Conservation (phyloP, 2,113 vertebrate species). For the Menidia beryllina region DNA sequence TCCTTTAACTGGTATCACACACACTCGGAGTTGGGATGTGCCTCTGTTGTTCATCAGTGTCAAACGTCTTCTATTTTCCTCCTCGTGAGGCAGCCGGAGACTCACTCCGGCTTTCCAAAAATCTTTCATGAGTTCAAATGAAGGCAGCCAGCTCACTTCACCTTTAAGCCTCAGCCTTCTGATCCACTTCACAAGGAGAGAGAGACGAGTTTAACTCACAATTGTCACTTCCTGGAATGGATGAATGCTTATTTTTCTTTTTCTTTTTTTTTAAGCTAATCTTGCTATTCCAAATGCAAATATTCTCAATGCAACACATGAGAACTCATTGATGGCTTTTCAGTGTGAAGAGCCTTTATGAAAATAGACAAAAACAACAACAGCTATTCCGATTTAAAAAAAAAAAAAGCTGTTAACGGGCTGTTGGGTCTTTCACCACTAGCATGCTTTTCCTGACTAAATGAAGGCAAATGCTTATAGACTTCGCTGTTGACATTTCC, state of each 20-base stretch:
- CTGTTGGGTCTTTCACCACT: slow-evolving; percentile 3
- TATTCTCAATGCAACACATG: slow-evolving; percentile 40
- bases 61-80: not conserved
- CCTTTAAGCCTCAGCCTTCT: slow-evolving; percentile 10
- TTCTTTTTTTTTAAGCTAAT: slow-evolving; percentile 53
- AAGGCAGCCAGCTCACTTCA: slow-evolving; percentile 13
- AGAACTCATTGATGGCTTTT: slow-evolving; percentile 52
- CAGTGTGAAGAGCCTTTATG: slow-evolving; percentile 12
- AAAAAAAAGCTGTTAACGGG: slow-evolving; percentile 29
- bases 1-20: slow-evolving; percentile 13
- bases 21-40: not conserved
- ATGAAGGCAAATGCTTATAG: not conserved
- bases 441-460: not conserved
- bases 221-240: slow-evolving; percentile 37
- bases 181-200: not conserved
- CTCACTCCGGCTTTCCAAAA: slow-evolving; percentile 8
- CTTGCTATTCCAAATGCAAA: slow-evolving; percentile 60
- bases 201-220: slow-evolving; percentile 24
- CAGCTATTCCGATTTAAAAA: slow-evolving; percentile 4
- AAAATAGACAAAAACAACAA: not conserved
- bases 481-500: not conserved
- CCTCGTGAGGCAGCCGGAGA: not conserved
- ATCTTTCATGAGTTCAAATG: slow-evolving; percentile 5
- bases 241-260: slow-evolving; percentile 34
- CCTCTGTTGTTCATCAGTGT: not conserved